Evolutionary conservation across 2,888 invertebrate genomes (phyloP), one percentile per base, ranked within the genome.

Genomic region (Mellilla xanthometata): DNA sequence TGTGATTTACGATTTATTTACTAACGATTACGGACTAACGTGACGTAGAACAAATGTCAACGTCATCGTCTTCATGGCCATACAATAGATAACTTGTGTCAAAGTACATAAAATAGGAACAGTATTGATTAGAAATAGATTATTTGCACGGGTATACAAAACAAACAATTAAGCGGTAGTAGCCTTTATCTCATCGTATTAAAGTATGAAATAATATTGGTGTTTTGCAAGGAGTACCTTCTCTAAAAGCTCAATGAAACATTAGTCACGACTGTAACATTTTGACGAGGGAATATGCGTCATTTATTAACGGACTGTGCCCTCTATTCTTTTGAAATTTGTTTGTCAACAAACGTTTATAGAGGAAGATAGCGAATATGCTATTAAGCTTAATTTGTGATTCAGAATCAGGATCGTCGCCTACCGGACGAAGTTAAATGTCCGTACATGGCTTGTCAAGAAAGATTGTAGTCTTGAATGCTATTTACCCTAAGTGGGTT

Each of bases 221-320:
- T 28, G 8, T 34, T 11, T 42, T 33, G 8, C 3, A 19, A 33
- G 41, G 36, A 41, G 49, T 23, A 49, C 40, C 35, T n/a, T 29
- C 34, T 39, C 39, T 40, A 42, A 31, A 53, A 48, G 47, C 52
- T 59, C 53, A 51, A 56, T 54, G 49, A 31, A 43, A 41, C 39
- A 38, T 62, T 59, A 60, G 65, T 76, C 72, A 73, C 72, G 69
- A 69, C 48, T 67, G 58, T 39, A 60, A 54, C 55, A 64, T 66
- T 70, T 15, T 57, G 48, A 35, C 48, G 58, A 52, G 62, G 60
- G 59, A 62, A 58, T 19, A 19, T 19, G 3, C 15, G 15, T n/a
- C n/a, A n/a, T n/a, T n/a, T n/a, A n/a, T n/a, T n/a, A n/a, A n/a
- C n/a, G n/a, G n/a, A n/a, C n/a, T n/a, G n/a, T n/a, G n/a, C n/a